phyloP scores from a whole-genome alignment of 1,140 invertebrate species.

The Steinernema feltiae region DNA sequence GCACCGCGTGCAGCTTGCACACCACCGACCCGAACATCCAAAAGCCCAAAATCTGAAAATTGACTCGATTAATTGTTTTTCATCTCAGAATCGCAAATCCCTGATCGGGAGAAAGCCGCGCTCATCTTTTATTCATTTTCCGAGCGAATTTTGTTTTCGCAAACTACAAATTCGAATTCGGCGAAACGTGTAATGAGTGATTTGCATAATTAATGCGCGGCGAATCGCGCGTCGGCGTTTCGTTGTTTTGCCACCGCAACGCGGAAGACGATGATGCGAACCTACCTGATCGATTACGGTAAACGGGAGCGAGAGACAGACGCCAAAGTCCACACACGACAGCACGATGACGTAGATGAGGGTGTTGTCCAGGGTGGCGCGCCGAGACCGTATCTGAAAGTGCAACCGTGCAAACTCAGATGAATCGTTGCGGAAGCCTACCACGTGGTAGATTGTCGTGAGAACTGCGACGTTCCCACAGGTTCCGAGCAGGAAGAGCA shows the following conservation, averaged over 20 bases:
- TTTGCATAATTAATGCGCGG: neutral
- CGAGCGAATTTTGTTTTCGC: neutral
- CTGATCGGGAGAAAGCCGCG: neutral
- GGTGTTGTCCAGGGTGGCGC: constrained; percentile 52
- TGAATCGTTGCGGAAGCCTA: constrained; percentile 15
- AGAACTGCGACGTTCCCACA: constrained; percentile 57
- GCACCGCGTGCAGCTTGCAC: constrained; percentile 54
- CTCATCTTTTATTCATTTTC: neutral
- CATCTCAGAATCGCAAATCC: no score
- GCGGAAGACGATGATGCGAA: neutral
- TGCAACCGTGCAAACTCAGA: neutral
- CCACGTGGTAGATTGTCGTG: constrained; percentile 55
- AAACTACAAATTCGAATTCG: neutral
- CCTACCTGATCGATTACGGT: constrained; percentile 55
- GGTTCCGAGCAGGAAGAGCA: constrained; percentile 53
- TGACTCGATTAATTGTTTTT: no score
- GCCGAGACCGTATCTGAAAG: constrained; percentile 42
- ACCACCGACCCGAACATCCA: constrained; percentile 56
- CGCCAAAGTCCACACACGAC: constrained; percentile 56
- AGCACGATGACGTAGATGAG: constrained; percentile 55
- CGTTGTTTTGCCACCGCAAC: neutral
- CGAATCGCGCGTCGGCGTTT: no score
- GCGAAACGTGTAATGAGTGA: neutral
- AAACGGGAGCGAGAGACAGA: constrained; percentile 54
- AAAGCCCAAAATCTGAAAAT: constrained; percentile 54